These are phyloP conservation scores for Seriola dumerili DNA, from an alignment of 2,113 vertebrate species.

Conservation along the genomic window DNA sequence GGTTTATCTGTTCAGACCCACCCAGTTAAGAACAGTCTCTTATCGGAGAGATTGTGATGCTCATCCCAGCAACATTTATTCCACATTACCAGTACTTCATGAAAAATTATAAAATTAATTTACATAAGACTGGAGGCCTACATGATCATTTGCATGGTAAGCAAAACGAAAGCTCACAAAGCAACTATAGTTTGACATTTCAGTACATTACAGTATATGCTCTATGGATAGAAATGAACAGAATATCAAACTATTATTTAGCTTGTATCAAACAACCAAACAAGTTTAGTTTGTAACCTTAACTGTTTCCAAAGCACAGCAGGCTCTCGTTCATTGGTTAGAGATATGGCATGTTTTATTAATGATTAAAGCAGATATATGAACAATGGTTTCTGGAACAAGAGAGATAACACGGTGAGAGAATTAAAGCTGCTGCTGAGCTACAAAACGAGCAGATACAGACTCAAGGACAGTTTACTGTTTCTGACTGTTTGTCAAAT, in stretches of 20 bases:
- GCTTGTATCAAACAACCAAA: neutral
- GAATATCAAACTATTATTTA: neutral
- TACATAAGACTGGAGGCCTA: neutral
- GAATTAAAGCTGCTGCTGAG: neutral
- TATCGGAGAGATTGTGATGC: neutral
- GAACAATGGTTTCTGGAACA: conserved; percentile 1
- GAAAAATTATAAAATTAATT: neutral
- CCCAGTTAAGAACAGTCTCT: conserved; percentile 12
- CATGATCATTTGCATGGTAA: neutral
- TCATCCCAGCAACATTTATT: neutral
- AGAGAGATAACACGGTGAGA: neutral
- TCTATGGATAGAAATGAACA: too few species aligned
- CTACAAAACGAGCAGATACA: neutral
- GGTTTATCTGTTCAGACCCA: conserved; percentile 17
- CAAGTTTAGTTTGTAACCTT: neutral
- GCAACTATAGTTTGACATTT: neutral
- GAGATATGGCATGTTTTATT: conserved; percentile 2
- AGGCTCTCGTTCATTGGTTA: neutral
- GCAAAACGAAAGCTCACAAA: neutral
- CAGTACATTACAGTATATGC: too few species aligned
- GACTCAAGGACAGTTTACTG: neutral
- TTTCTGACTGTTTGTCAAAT: conserved; percentile 3
- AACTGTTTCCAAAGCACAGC: neutral
- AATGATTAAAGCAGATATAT: conserved; percentile 23
- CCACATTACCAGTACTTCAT: neutral